A percentile compares a stretch with the other conserved stretches of the same genome.
Evolutionary conservation across 2,888 invertebrate genomes (phyloP).

Genomic region (Branchipolynoe longqiensis): DNA sequence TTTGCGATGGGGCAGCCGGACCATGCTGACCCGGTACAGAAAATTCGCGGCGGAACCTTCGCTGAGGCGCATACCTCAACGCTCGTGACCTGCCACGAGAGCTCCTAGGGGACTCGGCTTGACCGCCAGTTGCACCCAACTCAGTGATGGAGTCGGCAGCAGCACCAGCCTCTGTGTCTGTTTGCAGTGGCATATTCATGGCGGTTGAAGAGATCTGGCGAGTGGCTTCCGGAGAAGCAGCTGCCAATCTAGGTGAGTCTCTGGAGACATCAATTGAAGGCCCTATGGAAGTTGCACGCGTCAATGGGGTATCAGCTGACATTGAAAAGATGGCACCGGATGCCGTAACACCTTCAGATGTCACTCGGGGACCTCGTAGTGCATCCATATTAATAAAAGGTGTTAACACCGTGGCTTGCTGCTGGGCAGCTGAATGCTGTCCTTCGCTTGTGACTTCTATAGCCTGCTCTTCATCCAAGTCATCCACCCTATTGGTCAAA

Average conservation of each 20-base stretch:
- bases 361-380: neutral
- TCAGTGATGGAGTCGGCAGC: neutral
- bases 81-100: neutral
- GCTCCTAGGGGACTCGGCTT: neutral
- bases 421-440: neutral
- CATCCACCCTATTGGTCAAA: neutral
- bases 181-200: no score
- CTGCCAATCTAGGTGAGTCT: no score
- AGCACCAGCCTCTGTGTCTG: no score
- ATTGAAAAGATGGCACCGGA: slow-evolving; percentile 7
- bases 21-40: neutral
- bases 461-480: neutral
- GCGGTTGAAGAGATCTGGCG: no score
- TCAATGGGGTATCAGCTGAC: slow-evolving; percentile 28
- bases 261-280: neutral
- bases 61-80: slow-evolving; percentile 34
- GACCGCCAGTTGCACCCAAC: neutral
- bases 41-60: slow-evolving; percentile 13
- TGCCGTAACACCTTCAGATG: slow-evolving; percentile 35
- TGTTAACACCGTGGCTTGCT: neutral
- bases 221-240: no score
- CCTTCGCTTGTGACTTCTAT: neutral
- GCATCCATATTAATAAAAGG: no score
- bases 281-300: neutral
- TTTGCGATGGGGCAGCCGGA: neutral